phyloP scores from a whole-genome alignment of 2,888 invertebrate species.

The Perizoma flavofasciatum region DNA sequence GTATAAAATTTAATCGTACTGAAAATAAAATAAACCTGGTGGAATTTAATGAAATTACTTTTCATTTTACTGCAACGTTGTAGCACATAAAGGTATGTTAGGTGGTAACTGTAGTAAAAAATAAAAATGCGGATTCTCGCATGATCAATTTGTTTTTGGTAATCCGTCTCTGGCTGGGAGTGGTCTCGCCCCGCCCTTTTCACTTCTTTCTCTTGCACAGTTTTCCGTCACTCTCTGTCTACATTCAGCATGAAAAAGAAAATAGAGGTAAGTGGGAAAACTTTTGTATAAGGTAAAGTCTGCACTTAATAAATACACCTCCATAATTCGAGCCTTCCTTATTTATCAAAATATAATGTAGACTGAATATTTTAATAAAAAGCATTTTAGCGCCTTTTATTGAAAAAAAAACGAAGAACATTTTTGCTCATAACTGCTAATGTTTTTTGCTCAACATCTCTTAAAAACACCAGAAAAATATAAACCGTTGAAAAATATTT shows the following conservation, averaged over 20 bases:
- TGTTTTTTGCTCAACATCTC: too few relatives aligned
- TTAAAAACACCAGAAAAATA: too few relatives aligned
- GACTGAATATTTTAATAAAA: too few relatives aligned
- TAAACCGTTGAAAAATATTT: too few relatives aligned
- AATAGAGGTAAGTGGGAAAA: not conserved
- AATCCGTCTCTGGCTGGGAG: slow-evolving; percentile 56
- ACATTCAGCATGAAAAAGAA: slow-evolving; percentile 18
- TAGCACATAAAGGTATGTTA: slow-evolving; percentile 5
- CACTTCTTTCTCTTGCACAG: slow-evolving; percentile 36
- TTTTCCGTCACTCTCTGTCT: slow-evolving; percentile 46
- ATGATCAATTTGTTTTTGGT: slow-evolving; percentile 58
- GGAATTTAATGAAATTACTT: slow-evolving; percentile 9
- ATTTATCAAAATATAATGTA: too few relatives aligned
- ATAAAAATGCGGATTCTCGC: slow-evolving; percentile 53
- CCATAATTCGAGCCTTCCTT: too few relatives aligned
- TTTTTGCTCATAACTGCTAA: too few relatives aligned
- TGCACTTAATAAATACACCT: too few relatives aligned
- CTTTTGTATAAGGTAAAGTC: not conserved
- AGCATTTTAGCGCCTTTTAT: too few relatives aligned
- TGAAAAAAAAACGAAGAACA: too few relatives aligned
- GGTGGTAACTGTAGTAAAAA: slow-evolving; percentile 29
- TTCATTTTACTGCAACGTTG: not conserved
- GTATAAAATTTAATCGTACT: too few relatives aligned
- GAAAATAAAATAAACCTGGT: too few relatives aligned
- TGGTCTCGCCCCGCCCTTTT: slow-evolving; percentile 55